Conservation (phyloP, 2,888 invertebrate genomes). For the Athalia circularis region DNA sequence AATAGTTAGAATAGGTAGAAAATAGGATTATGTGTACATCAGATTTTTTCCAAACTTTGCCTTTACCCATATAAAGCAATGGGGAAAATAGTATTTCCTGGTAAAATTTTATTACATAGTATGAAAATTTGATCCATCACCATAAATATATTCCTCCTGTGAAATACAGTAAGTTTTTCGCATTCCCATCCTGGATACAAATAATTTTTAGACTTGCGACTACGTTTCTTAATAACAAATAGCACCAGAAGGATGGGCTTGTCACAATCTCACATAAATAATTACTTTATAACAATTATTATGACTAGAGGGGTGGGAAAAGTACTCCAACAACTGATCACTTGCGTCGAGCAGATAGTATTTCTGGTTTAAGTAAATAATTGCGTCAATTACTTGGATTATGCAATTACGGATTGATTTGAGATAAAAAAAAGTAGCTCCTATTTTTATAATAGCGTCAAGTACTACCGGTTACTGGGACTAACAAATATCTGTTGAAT, state of each 20-base stretch:
- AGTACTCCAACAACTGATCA: slow-evolving; percentile 46
- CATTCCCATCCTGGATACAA: slow-evolving; percentile 19
- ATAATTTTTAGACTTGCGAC: slow-evolving; percentile 1
- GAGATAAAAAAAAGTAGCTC: not conserved
- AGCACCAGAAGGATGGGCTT: slow-evolving; percentile 49
- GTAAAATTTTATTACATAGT: slow-evolving; percentile 13
- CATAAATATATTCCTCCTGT: slow-evolving; percentile 38
- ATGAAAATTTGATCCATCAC: slow-evolving; percentile 44
- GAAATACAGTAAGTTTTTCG: slow-evolving; percentile 28
- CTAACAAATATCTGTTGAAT: slow-evolving; percentile 17
- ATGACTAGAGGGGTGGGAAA: slow-evolving; percentile 65
- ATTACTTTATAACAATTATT: slow-evolving; percentile 58
- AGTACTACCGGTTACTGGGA: not conserved
- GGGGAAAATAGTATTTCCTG: not conserved
- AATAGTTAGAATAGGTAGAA: not conserved
- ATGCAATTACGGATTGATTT: not conserved
- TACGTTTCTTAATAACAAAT: slow-evolving; percentile 35
- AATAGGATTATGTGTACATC: not conserved
- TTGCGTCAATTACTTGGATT: not conserved
- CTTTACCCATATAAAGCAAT: not conserved
- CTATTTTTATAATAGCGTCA: not conserved
- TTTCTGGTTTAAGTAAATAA: not conserved
- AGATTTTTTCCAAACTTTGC: slow-evolving; percentile 22
- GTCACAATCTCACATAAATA: slow-evolving; percentile 60
- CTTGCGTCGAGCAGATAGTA: not conserved